Percentiles rank a stretch among this genome's conserved stretches.
phyloP scores from a whole-genome alignment of 2,797 vertebrate genomes.

The Chiloscyllium punctatum region DNA sequence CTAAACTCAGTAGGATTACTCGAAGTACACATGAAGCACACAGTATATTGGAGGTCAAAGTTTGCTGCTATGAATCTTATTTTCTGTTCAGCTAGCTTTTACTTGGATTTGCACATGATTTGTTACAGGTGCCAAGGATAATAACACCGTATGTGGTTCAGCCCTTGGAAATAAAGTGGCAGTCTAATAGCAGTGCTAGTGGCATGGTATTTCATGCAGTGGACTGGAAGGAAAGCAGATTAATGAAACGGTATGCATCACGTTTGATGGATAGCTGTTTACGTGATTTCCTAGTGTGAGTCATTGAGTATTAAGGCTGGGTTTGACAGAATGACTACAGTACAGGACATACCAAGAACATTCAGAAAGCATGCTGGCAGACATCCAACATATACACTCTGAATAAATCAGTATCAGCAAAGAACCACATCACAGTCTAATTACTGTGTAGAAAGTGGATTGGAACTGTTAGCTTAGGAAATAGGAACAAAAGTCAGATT shows the following conservation, averaged over 20 bases:
- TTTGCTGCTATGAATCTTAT: not conserved
- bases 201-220: conserved; percentile 32
- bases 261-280: conserved; percentile 33
- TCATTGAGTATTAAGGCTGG: not conserved
- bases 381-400: not conserved
- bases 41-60: not conserved
- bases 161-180: conserved; percentile 30
- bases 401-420: conserved; percentile 23
- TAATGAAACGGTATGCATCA: conserved; percentile 28
- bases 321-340: conserved; percentile 31
- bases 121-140: conserved; percentile 34
- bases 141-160: conserved; percentile 21
- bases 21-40: not conserved
- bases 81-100: conserved; percentile 27
- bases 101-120: conserved; percentile 26
- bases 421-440: not conserved
- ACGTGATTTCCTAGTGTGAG: conserved; percentile 25
- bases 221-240: conserved; percentile 22
- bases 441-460: not conserved
- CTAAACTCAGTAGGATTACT: not conserved
- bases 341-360: not conserved
- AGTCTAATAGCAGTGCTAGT: conserved; percentile 27
- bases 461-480: not conserved
- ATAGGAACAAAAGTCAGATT: not conserved
- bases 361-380: conserved; percentile 4